Conservation (phyloP, 2,888 invertebrate genomes). For the Hemistola chrysoprasaria region DNA sequence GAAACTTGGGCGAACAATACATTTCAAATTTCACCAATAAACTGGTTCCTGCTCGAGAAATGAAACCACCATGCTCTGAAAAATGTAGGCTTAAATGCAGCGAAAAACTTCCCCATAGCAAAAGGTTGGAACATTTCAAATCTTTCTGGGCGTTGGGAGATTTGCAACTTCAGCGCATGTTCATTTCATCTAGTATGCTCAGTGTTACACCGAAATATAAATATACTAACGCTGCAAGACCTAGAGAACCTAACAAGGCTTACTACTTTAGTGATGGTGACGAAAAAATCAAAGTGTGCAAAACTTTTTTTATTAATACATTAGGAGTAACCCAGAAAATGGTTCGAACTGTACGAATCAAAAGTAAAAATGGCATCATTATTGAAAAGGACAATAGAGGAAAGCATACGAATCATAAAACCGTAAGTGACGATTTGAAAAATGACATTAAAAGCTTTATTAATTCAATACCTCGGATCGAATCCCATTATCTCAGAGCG, state of each 20-base stretch:
- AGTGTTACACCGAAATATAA: constrained; percentile 24
- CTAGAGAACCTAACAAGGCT: constrained; percentile 19
- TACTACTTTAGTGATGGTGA: constrained; percentile 16
- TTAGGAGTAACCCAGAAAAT: constrained; percentile 12
- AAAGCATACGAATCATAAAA: neutral
- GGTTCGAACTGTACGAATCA: constrained; percentile 17
- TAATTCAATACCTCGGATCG: too few species aligned
- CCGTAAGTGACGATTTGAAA: neutral
- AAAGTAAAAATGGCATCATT: constrained; percentile 3
- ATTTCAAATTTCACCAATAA: too few species aligned
- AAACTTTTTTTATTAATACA: constrained; percentile 12
- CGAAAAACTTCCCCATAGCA: too few species aligned
- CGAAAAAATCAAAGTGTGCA: constrained; percentile 11
- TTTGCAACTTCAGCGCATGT: constrained; percentile 19
- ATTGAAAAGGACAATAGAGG: constrained; percentile 3
- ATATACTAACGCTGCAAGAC: constrained; percentile 19
- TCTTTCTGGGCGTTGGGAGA: constrained; percentile 23
- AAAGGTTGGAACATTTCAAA: too few species aligned
- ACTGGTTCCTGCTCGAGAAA: too few species aligned
- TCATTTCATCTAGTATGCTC: constrained; percentile 19
- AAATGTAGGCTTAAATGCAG: too few species aligned
- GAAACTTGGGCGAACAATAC: too few species aligned
- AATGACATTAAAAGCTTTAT: constrained; percentile 6
- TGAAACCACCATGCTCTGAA: too few species aligned
- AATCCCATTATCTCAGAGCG: too few species aligned